Percentiles rank a stretch among this genome's conserved stretches.
Evolutionary conservation across 2,797 vertebrate genomes (phyloP).

Genomic region (Lepus oiostolus): DNA sequence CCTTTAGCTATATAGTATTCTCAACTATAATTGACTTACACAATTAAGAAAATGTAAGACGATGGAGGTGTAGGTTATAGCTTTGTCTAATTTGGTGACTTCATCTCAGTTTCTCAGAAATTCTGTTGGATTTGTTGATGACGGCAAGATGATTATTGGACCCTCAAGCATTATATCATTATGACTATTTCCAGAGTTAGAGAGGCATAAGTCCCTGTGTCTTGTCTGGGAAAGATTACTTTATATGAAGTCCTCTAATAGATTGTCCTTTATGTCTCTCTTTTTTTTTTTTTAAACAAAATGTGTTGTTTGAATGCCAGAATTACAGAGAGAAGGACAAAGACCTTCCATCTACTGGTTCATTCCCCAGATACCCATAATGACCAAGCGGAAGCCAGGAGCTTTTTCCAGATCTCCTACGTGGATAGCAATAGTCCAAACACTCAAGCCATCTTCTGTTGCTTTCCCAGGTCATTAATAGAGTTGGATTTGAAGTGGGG

Average conservation of each 20-base stretch:
- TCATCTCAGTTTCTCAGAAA: not conserved
- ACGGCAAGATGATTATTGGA: not conserved
- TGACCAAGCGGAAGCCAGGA: too few relatives aligned
- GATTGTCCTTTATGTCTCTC: not conserved
- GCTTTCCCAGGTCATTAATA: too few relatives aligned
- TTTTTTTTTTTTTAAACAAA: not conserved
- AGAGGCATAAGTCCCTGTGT: not conserved
- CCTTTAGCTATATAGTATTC: not conserved
- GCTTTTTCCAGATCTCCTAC: too few relatives aligned
- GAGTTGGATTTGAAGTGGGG: too few relatives aligned
- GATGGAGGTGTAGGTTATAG: not conserved
- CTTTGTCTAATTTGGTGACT: not conserved
- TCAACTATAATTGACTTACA: slow-evolving; percentile 25
- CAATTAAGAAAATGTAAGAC: slow-evolving; percentile 7
- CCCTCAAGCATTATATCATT: not conserved
- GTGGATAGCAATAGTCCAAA: too few relatives aligned
- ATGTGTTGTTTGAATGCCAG: too few relatives aligned
- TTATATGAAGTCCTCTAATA: not conserved
- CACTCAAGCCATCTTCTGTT: too few relatives aligned
- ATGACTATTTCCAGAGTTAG: not conserved
- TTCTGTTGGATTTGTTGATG: not conserved
- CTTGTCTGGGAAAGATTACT: not conserved
- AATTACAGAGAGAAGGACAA: too few relatives aligned
- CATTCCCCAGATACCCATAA: too few relatives aligned
- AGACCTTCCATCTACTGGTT: too few relatives aligned